Evolutionary conservation across 2,888 invertebrate genomes (phyloP).

Genomic region (Microplitis manilae): DNA sequence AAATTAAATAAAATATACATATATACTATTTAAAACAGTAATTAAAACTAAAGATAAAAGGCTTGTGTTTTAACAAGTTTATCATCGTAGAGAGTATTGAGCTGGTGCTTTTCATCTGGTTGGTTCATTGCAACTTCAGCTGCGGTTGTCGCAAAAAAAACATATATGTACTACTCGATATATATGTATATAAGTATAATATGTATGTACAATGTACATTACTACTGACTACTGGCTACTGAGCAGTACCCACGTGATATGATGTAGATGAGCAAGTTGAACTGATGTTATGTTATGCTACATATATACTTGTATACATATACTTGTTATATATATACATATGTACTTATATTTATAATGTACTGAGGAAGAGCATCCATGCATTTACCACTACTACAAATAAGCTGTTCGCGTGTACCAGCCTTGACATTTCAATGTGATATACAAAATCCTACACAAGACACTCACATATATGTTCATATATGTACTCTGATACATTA

Average conservation of each 20-base stretch:
- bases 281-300: neutral
- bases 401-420: constrained; percentile 15
- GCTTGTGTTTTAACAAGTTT: neutral
- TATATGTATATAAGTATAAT: neutral
- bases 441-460: neutral
- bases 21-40: no score
- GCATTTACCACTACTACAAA: constrained; percentile 6
- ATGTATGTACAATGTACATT: neutral
- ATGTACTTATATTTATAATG: neutral
- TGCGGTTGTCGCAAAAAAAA: neutral
- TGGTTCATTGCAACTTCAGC: neutral
- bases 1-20: no score
- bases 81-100: neutral
- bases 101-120: neutral
- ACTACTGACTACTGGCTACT: constrained; percentile 3
- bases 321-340: neutral
- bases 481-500: constrained; percentile 6
- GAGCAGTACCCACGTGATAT: neutral
- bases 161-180: neutral
- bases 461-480: neutral
- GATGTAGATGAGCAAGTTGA: neutral
- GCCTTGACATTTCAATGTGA: constrained; percentile 30
- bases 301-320: neutral
- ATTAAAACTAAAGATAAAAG: no score
- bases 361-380: constrained; percentile 2